phyloP scores from a whole-genome alignment of 2,113 vertebrate species.

The Sinocyclocheilus maitianheensis region DNA sequence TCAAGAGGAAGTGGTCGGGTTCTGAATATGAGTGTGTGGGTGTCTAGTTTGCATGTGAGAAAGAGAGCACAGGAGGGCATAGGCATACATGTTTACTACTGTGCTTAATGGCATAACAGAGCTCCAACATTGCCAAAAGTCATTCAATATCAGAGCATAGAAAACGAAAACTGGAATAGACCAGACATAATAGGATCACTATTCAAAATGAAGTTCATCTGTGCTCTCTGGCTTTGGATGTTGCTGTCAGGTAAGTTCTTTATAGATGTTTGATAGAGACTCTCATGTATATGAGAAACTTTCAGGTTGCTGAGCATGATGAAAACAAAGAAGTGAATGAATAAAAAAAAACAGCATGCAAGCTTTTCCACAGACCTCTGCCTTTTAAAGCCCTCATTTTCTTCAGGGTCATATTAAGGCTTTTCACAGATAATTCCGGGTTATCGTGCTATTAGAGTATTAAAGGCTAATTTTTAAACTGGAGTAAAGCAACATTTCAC shows the following conservation, averaged over 20 bases:
- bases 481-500: too few relatives aligned
- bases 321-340: neutral
- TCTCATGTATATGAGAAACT: too few relatives aligned
- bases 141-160: neutral
- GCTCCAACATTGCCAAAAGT: neutral
- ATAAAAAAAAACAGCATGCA: too few relatives aligned
- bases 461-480: too few relatives aligned
- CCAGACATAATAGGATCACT: neutral
- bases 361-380: too few relatives aligned
- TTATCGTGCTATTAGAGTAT: too few relatives aligned
- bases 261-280: neutral
- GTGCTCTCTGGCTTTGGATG: neutral
- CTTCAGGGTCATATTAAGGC: too few relatives aligned
- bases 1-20: constrained; percentile 13
- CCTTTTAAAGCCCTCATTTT: too few relatives aligned
- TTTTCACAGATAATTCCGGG: too few relatives aligned
- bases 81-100: neutral
- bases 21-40: neutral
- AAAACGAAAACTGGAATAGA: neutral
- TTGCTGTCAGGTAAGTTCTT: constrained; percentile 24
- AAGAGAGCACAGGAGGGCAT: neutral
- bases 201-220: neutral
- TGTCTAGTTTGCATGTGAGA: neutral
- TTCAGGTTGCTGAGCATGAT: neutral
- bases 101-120: too few relatives aligned